Percentiles rank a stretch among this genome's conserved stretches.
Conservation (phyloP, 2,888 invertebrate species). For the Drosophila paramelanica region DNA sequence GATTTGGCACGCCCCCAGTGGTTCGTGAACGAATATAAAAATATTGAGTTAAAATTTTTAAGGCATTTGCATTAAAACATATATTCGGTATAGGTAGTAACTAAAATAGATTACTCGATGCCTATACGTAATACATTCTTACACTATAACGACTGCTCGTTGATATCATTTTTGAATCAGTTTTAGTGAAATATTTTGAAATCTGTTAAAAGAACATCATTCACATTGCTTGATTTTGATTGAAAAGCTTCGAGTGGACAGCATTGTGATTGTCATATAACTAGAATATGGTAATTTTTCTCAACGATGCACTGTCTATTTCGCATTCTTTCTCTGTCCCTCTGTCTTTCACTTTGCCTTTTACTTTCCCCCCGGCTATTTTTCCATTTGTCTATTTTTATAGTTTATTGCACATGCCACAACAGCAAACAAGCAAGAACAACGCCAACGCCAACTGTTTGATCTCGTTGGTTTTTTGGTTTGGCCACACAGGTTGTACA, state of each 20-base stretch:
- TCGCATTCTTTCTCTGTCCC: background rate
- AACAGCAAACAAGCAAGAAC: slow-evolving; percentile 34
- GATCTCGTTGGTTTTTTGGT: slow-evolving; percentile 36
- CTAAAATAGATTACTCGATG: too few relatives aligned
- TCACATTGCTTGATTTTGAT: slow-evolving; percentile 65
- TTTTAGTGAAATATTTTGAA: slow-evolving; percentile 20
- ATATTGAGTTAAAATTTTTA: too few relatives aligned
- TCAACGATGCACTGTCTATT: slow-evolving; percentile 12
- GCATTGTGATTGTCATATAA: slow-evolving; percentile 71
- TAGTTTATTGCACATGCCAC: slow-evolving; percentile 72
- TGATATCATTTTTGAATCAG: background rate
- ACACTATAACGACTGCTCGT: background rate
- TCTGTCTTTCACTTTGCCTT: slow-evolving; percentile 7
- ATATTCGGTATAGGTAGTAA: too few relatives aligned
- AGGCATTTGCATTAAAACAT: too few relatives aligned
- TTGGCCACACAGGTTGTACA: slow-evolving; percentile 40
- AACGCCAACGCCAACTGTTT: slow-evolving; percentile 20
- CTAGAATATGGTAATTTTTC: slow-evolving; percentile 73
- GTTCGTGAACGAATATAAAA: too few relatives aligned
- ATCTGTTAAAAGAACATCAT: slow-evolving; percentile 42
- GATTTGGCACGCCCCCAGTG: too few relatives aligned
- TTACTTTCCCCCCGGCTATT: slow-evolving; percentile 17
- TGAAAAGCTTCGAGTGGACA: slow-evolving; percentile 63
- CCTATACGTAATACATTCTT: background rate
- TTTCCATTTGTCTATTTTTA: slow-evolving; percentile 50